A percentile compares a stretch with the other conserved stretches of the same genome.
Evolutionary conservation across 2,888 invertebrate species (phyloP).

Genomic region (Sphinx pinastri): DNA sequence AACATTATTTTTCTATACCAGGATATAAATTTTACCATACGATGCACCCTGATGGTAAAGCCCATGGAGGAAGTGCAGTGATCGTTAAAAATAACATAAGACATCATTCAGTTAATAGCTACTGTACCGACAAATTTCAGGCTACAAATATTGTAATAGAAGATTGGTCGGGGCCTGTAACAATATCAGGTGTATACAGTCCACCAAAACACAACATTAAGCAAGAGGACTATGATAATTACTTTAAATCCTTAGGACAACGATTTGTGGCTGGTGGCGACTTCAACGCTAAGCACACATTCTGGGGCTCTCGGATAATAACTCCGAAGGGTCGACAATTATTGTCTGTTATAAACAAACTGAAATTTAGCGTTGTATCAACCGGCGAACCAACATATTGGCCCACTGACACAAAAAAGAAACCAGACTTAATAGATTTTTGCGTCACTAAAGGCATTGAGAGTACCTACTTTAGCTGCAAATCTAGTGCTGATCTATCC

Average conservation of each 20-base stretch:
- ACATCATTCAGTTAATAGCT: conserved; percentile 29
- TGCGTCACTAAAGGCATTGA: conserved; percentile 32
- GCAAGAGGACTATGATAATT: conserved; percentile 18
- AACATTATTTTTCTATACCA: conserved; percentile 30
- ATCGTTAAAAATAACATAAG: conserved; percentile 35
- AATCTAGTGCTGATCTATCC: conserved; percentile 31
- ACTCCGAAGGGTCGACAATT: conserved; percentile 35
- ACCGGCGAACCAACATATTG: conserved; percentile 35
- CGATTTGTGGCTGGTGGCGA: conserved; percentile 32
- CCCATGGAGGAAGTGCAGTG: conserved; percentile 39
- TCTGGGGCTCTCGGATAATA: conserved; percentile 37
- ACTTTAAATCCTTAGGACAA: conserved; percentile 18
- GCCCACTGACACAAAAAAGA: no score
- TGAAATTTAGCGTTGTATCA: background rate
- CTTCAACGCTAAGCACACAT: conserved; percentile 38
- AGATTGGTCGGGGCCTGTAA: conserved; percentile 25
- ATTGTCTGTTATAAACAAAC: background rate
- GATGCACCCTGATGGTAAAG: conserved; percentile 41
- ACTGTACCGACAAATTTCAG: conserved; percentile 31
- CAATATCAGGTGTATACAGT: conserved; percentile 33
- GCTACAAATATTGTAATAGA: conserved; percentile 32
- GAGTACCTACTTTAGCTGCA: conserved; percentile 12
- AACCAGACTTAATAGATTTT: conserved; percentile 32
- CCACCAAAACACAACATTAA: conserved; percentile 32
- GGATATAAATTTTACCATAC: conserved; percentile 37